Percentiles rank a stretch among this genome's conserved stretches.
phyloP scores from a whole-genome alignment of 2,888 invertebrate genomes.

The Cataglyphis rosenhaueri region DNA sequence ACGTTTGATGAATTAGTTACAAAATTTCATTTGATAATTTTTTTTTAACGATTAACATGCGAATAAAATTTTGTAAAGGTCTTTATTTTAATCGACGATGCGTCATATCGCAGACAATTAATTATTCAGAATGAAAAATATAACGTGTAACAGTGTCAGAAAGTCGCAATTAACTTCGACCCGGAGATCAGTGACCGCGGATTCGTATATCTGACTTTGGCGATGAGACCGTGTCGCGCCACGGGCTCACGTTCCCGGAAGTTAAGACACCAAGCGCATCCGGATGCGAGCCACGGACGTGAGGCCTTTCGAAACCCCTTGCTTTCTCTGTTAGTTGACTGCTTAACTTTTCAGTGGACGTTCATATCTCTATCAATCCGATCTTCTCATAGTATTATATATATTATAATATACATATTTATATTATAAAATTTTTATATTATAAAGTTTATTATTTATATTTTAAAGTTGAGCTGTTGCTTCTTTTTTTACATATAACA shows the following conservation, averaged over 20 bases:
- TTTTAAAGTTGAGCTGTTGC: no score
- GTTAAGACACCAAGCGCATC: slow-evolving; percentile 81
- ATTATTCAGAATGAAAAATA: not conserved
- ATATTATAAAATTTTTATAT: not conserved
- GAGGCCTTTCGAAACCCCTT: slow-evolving; percentile 75
- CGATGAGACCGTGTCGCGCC: slow-evolving; percentile 66
- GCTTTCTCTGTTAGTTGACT: slow-evolving; percentile 63
- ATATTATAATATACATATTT: not conserved
- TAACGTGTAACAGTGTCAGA: not conserved
- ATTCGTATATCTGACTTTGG: slow-evolving; percentile 66
- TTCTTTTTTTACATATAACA: not conserved
- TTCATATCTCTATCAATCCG: slow-evolving; percentile 21
- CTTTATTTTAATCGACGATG: not conserved
- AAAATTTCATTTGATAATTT: not conserved
- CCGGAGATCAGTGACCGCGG: slow-evolving; percentile 71
- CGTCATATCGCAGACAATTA: not conserved
- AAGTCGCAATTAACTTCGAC: slow-evolving; percentile 21
- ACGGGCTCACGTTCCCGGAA: slow-evolving; percentile 84
- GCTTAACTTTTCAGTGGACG: slow-evolving; percentile 45
- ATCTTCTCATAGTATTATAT: not conserved
- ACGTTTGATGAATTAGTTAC: not conserved
- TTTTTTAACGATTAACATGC: not conserved
- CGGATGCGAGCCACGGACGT: slow-evolving; percentile 82
- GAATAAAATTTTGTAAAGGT: not conserved
- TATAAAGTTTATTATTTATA: not conserved